Evolutionary conservation across 2,113 vertebrate genomes (phyloP).

Genomic region (Sinocyclocheilus maitianheensis): DNA sequence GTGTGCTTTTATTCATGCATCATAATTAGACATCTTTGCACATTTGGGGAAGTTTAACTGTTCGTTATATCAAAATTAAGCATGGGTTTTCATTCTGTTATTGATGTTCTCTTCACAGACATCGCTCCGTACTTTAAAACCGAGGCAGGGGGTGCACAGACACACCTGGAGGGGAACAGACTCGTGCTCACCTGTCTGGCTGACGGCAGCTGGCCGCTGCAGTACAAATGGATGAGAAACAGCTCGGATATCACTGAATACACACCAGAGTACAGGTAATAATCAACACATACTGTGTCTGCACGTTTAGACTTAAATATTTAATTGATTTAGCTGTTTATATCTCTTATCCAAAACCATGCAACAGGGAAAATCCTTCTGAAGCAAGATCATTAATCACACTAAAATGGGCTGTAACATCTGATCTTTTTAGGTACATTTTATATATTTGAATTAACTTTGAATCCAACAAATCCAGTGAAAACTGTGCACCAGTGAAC

Average conservation of each 20-base stretch:
- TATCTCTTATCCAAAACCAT: background rate
- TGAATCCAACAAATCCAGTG: background rate
- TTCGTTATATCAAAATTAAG: background rate
- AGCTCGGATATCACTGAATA: constrained; percentile 81
- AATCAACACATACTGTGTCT: background rate
- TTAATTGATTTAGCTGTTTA: constrained; percentile 5
- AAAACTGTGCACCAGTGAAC: background rate
- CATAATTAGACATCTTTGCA: constrained; percentile 1
- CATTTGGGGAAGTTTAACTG: background rate
- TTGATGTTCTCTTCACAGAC: constrained; percentile 59
- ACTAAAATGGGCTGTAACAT: background rate
- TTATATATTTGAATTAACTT: background rate
- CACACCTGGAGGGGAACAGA: constrained; percentile 85
- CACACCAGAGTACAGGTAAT: constrained; percentile 83
- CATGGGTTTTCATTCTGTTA: background rate
- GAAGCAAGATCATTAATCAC: background rate
- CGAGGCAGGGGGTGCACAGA: constrained; percentile 80
- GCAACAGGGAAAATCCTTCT: background rate
- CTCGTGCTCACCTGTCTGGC: constrained; percentile 88
- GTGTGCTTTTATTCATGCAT: background rate
- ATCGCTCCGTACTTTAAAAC: constrained; percentile 87
- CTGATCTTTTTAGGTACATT: background rate
- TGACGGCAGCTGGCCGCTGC: constrained; percentile 86
- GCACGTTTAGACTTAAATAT: background rate
- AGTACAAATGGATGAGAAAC: constrained; percentile 87